Conservation (phyloP, 2,797 vertebrate species). For the Pangasius mekongensis region DNA sequence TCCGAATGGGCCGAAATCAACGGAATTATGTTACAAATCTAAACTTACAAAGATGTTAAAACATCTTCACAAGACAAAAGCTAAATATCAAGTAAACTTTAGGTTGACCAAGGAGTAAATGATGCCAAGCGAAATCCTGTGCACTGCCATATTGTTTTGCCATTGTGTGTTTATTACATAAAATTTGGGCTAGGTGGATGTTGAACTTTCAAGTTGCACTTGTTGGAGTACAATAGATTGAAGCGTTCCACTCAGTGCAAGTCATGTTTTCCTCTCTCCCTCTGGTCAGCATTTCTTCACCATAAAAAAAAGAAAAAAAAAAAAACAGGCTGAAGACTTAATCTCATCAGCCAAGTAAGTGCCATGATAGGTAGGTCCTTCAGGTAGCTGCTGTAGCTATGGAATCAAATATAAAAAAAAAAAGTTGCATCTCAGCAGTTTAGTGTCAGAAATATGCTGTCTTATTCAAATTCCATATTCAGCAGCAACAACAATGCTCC, state of each 20-base stretch:
- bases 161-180: background rate
- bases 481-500: background rate
- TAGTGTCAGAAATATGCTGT: background rate
- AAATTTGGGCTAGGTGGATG: background rate
- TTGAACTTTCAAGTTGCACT: background rate
- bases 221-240: background rate
- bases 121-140: background rate
- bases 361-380: background rate
- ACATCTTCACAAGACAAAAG: background rate
- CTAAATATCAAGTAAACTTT: background rate
- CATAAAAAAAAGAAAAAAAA: no score
- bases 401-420: no score
- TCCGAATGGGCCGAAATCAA: background rate
- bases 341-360: background rate
- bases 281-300: background rate
- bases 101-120: background rate
- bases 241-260: background rate
- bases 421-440: background rate
- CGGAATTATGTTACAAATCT: background rate
- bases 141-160: background rate
- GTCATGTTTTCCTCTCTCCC: background rate
- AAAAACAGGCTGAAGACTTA: background rate
- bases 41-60: background rate
- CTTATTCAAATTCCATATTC: background rate
- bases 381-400: background rate